Conservation (phyloP, 2,888 invertebrate species). For the Acronicta aceris region DNA sequence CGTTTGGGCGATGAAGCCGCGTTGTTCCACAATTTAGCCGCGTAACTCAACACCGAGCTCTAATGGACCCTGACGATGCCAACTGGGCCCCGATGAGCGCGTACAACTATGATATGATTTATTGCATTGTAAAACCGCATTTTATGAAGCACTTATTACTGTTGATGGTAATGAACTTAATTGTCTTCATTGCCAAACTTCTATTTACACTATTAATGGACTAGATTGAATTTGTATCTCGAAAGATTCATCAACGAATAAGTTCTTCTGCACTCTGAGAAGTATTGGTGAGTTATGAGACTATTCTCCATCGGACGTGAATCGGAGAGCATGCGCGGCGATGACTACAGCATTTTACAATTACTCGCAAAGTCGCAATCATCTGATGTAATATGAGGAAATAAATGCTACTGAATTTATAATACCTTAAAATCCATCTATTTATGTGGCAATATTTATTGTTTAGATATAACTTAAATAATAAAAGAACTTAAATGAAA, state of each 20-base stretch:
- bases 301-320: slow-evolving; percentile 9
- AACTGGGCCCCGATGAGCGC: slow-evolving; percentile 49
- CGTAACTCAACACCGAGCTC: slow-evolving; percentile 75
- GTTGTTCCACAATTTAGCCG: slow-evolving; percentile 84
- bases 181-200: slow-evolving; percentile 18
- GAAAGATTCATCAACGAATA: background rate
- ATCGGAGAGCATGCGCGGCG: slow-evolving; percentile 61
- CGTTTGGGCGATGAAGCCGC: slow-evolving; percentile 69
- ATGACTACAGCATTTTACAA: slow-evolving; percentile 56
- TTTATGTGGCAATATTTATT: background rate
- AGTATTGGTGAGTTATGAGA: slow-evolving; percentile 25
- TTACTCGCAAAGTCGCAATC: slow-evolving; percentile 42
- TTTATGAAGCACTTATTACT: slow-evolving; percentile 13
- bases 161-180: slow-evolving; percentile 16
- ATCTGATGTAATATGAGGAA: slow-evolving; percentile 53
- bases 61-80: slow-evolving; percentile 75
- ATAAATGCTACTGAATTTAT: slow-evolving; percentile 1
- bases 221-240: slow-evolving; percentile 6
- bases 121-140: slow-evolving; percentile 15
- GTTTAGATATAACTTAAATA: slow-evolving; percentile 1
- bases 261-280: slow-evolving; percentile 17
- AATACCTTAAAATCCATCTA: background rate
- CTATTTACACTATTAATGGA: slow-evolving; percentile 1
- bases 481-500: slow-evolving; percentile 11
- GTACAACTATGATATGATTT: slow-evolving; percentile 52